Evolutionary conservation across 2,888 invertebrate species (phyloP), one percentile per base, ranked within the genome.

Genomic region (Drosophila neotestacea): DNA sequence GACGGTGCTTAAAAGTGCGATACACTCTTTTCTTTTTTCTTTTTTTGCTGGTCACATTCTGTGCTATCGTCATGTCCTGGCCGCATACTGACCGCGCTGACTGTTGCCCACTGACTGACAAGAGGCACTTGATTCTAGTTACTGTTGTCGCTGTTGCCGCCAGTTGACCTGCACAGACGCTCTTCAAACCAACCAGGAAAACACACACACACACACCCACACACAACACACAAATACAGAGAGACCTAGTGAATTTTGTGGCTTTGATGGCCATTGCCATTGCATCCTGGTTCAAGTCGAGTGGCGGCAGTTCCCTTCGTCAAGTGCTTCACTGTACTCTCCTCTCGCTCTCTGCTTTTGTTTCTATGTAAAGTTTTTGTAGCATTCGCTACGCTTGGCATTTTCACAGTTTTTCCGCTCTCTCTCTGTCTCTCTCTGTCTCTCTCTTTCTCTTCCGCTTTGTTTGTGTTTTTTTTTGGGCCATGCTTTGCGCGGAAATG

Each of bases 401-500:
- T 62, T 54, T 60, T 54, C 61, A 28, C 70, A 48, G 42, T 68
- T 52, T 54, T 41, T 34, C 50, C 4, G 22, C 55, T 11, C 48
- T 62, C 46, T 46, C 59, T 36, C 30, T 22, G 46, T 34, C 61
- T 44, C 41, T 5, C 32, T 16, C n/a, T 28, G 7, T 2, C 36
- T 32, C 34, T 54, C 13, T 9, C 5, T n/a, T 3, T 42, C 22
- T 6, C 10, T 6, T 34, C n/a, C 38, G 27, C 27, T 44, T 32
- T 16, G 36, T 55, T 38, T 50, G 13, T 54, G 38, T 52, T 39
- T 48, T 58, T 68, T 77, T 85, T 77, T 72, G 27, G 73, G 52
- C 64, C 60, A 71, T 68, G 80, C 77, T 84, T 67, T 80, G 81
- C 81, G 80, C 88, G 85, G 85, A 86, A 85, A 86, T 84, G 81